phyloP scores from a whole-genome alignment of 2,888 invertebrate genomes.

The Hedychridium roseum region DNA sequence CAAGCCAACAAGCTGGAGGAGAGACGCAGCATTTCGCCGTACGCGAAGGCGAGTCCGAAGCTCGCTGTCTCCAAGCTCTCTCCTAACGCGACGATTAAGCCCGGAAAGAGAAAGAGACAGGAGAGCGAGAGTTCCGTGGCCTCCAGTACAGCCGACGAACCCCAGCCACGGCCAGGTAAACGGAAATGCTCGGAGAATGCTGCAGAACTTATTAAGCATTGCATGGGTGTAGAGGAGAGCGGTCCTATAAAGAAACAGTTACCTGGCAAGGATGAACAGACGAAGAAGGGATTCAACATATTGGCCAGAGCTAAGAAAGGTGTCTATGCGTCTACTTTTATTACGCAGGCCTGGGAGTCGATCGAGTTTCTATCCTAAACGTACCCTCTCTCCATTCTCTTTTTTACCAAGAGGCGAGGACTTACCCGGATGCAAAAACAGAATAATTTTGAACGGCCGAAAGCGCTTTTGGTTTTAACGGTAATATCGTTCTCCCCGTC shows the following conservation, averaged over 20 bases:
- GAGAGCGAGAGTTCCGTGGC: conserved; percentile 80
- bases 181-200: conserved; percentile 72
- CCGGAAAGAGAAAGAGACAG: conserved; percentile 77
- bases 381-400: no score
- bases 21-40: conserved; percentile 61
- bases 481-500: no score
- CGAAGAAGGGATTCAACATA: conserved; percentile 61
- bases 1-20: conserved; percentile 52
- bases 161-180: conserved; percentile 65
- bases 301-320: conserved; percentile 60
- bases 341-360: no score
- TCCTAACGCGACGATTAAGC: conserved; percentile 50
- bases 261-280: conserved; percentile 59
- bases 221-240: conserved; percentile 66
- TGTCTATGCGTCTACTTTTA: conserved; percentile 40
- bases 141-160: conserved; percentile 70
- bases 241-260: conserved; percentile 63
- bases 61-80: conserved; percentile 46
- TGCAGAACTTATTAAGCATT: conserved; percentile 69
- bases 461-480: no score
- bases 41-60: conserved; percentile 63
- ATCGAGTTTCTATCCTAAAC: no score
- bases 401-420: no score
- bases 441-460: no score
- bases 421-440: no score